Percentiles rank a stretch among this genome's conserved stretches.
These are phyloP conservation scores for Parasteatoda lunata DNA, from an alignment of 2,888 invertebrate species.

Conservation along the genomic window DNA sequence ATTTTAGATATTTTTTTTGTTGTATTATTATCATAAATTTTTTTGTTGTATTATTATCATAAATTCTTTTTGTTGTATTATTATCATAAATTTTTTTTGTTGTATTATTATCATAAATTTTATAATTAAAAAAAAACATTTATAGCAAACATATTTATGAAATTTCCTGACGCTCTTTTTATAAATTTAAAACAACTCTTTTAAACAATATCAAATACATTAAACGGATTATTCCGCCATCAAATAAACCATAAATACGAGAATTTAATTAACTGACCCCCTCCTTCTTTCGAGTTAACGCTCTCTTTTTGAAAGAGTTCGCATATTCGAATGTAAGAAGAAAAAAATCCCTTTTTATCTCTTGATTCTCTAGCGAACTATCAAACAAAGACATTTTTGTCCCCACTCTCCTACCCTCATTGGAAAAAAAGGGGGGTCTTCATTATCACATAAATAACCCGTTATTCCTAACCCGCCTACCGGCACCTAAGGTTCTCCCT, in stretches of 20 bases:
- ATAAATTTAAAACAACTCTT: background rate
- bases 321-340: background rate
- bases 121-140: too few species aligned
- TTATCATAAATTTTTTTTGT: too few species aligned
- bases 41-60: too few species aligned
- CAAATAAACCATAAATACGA: background rate
- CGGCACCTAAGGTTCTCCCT: conserved; percentile 35
- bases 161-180: too few species aligned
- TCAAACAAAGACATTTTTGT: conserved; percentile 55
- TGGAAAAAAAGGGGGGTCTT: conserved; percentile 38
- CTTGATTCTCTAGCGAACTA: background rate
- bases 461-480: conserved; percentile 55
- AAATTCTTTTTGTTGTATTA: too few species aligned
- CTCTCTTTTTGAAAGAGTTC: background rate
- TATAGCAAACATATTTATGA: too few species aligned
- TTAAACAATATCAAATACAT: background rate
- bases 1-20: too few species aligned
- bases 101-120: too few species aligned
- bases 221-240: background rate
- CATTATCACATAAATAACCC: conserved; percentile 68
- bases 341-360: background rate
- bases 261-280: background rate
- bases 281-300: background rate
- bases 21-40: too few species aligned
- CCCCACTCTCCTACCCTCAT: conserved; percentile 22